A percentile compares a stretch with the other conserved stretches of the same genome.
Conservation (phyloP, 2,888 invertebrate genomes). For the Argynnis bischoffii region DNA sequence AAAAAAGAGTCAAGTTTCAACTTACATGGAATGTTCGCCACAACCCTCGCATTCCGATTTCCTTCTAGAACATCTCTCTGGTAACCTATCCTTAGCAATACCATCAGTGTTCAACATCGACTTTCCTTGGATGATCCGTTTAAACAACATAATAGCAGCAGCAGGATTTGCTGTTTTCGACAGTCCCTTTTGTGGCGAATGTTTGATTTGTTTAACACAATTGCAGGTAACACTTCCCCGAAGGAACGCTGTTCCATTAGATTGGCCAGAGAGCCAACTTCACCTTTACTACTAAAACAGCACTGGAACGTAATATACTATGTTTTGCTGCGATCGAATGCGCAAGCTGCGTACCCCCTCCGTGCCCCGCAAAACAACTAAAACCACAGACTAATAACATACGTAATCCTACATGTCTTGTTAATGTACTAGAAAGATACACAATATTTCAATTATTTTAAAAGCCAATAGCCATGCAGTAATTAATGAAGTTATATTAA, state of each 20-base stretch:
- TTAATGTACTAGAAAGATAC: background rate
- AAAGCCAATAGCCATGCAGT: too few relatives aligned
- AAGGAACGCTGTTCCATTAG: conserved; percentile 80
- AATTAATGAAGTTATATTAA: too few relatives aligned
- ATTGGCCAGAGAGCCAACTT: conserved; percentile 73
- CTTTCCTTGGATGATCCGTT: conserved; percentile 82
- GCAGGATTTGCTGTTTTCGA: conserved; percentile 76
- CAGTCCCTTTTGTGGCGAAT: conserved; percentile 75
- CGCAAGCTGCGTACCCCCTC: conserved; percentile 43
- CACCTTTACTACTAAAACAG: conserved; percentile 69
- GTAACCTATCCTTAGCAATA: conserved; percentile 58
- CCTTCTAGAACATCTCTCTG: conserved; percentile 76
- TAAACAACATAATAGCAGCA: conserved; percentile 80
- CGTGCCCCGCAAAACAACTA: conserved; percentile 47
- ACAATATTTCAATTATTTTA: background rate
- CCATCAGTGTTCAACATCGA: conserved; percentile 75
- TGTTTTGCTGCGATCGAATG: conserved; percentile 53
- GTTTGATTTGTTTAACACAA: conserved; percentile 70
- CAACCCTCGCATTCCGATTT: conserved; percentile 76
- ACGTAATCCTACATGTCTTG: background rate
- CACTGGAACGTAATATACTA: conserved; percentile 56
- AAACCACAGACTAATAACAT: conserved; percentile 54
- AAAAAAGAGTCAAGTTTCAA: conserved; percentile 38
- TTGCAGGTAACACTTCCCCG: conserved; percentile 63
- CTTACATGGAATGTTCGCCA: conserved; percentile 77